A percentile compares a stretch with the other conserved stretches of the same genome.
These are phyloP conservation scores for Drosophila suzukii DNA, from an alignment of 1,140 invertebrate genomes.

Conservation along the genomic window DNA sequence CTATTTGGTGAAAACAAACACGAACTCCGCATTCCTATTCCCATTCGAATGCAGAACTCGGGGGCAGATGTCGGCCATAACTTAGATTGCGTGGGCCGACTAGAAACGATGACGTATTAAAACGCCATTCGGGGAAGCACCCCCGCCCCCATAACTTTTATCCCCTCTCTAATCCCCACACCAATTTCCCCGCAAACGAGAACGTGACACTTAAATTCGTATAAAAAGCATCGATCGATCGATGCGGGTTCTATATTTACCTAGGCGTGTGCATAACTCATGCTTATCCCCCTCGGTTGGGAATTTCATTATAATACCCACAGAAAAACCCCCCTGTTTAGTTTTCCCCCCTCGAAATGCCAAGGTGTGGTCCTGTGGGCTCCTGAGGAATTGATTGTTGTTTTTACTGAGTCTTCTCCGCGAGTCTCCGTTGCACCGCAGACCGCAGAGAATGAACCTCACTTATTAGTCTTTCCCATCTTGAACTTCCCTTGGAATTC, in stretches of 20 bases:
- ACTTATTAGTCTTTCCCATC: constrained; percentile 41
- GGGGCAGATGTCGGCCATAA: constrained; percentile 77
- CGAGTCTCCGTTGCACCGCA: constrained; percentile 30
- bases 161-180: constrained; percentile 7
- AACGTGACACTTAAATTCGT: constrained; percentile 81
- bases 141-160: not conserved
- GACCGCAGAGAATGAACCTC: constrained; percentile 54
- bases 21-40: constrained; percentile 67
- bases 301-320: constrained; percentile 58
- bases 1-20: constrained; percentile 79
- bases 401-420: constrained; percentile 8
- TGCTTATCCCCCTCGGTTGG: constrained; percentile 62
- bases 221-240: constrained; percentile 80
- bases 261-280: constrained; percentile 73
- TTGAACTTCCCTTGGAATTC: constrained; percentile 49
- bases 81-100: constrained; percentile 74
- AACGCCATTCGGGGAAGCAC: constrained; percentile 61
- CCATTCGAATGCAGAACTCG: constrained; percentile 49
- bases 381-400: constrained; percentile 50
- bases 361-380: constrained; percentile 70
- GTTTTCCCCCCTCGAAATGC: constrained; percentile 25
- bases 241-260: constrained; percentile 81
- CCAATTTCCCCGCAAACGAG: constrained; percentile 24
- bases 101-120: constrained; percentile 80
- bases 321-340: not conserved